Evolutionary conservation across 2,797 vertebrate species (phyloP), one percentile per base, ranked within the genome.

Genomic region (Octomys mimax): DNA sequence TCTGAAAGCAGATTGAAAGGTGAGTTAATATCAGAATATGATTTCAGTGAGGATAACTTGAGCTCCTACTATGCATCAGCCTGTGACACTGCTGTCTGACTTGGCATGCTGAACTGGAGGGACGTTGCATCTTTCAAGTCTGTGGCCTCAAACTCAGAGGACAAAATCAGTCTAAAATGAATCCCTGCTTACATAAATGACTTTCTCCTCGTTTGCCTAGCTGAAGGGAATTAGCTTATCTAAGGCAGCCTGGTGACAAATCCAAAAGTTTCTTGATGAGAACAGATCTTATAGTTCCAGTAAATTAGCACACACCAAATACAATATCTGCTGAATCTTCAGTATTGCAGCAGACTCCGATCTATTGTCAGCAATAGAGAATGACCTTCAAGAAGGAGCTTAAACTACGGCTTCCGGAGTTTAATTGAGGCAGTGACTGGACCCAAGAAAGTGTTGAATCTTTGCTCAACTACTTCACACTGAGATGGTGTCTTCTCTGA

Each of bases 331-430:
- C 98, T 97, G 91, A 98, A 93, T 98, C 91, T 89, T 36, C 93
- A 95, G 16, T 64, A 88, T 96, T 86, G 68, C 95, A 78, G 22
- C 62, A 61, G 70, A 59, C 90, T 64, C 36, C 79, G 7, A 75
- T 86, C 84, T 91, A 86, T 83, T 97, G 94, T 97, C 80, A 97
- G 95, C 96, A 98, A 61, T 66, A 94, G 96, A 98, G 97, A 97
- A 96, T 0, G 7, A 93, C 71, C 96, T 89, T 92, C 78, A 97
- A 95, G 97, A 93, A 81, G 87, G 68, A 66, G 85, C 61, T 83
- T 66, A 83, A 94, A 96, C 18, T 88, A 83, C 87, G 73, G 87
- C 70, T 62, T 64, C 42, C 46, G 1, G 75, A 92, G 52, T 94
- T 93, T 98, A 75, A 66, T 80, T 97, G 89, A 98, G 61, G 81